Percentiles rank a stretch among this genome's conserved stretches.
Evolutionary conservation across 2,113 vertebrate species (phyloP).

Genomic region (Junco hyemalis): DNA sequence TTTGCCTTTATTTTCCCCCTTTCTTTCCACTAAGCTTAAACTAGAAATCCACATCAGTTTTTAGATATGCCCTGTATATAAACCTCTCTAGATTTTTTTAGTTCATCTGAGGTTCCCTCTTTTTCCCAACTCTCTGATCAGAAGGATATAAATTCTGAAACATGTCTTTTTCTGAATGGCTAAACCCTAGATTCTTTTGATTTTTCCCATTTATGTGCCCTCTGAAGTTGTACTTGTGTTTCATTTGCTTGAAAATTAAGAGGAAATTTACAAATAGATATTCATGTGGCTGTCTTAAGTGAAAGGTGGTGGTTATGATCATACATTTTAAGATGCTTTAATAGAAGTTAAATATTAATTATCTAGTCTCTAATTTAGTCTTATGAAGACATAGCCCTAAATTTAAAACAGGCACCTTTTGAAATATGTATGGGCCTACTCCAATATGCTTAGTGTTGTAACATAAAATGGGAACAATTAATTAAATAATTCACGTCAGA

Average conservation of each 20-base stretch:
- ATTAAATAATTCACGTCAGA: conserved; percentile 30
- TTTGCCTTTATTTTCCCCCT: neutral
- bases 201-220: neutral
- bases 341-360: conserved; percentile 50
- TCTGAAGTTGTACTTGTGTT: neutral
- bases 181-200: neutral
- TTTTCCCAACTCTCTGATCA: neutral
- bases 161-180: neutral
- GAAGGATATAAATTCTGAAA: neutral
- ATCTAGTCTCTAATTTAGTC: neutral
- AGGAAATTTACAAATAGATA: neutral
- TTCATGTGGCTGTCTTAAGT: neutral
- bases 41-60: neutral
- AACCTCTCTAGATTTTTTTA: neutral
- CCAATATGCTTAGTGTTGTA: neutral
- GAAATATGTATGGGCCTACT: conserved; percentile 20
- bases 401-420: conserved; percentile 15
- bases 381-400: neutral
- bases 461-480: neutral
- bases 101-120: neutral
- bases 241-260: neutral
- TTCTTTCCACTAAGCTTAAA: neutral
- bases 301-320: neutral
- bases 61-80: neutral
- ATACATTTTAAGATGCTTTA: neutral